Conservation (phyloP, 2,888 invertebrate species). For the Crepidodera aurea region DNA sequence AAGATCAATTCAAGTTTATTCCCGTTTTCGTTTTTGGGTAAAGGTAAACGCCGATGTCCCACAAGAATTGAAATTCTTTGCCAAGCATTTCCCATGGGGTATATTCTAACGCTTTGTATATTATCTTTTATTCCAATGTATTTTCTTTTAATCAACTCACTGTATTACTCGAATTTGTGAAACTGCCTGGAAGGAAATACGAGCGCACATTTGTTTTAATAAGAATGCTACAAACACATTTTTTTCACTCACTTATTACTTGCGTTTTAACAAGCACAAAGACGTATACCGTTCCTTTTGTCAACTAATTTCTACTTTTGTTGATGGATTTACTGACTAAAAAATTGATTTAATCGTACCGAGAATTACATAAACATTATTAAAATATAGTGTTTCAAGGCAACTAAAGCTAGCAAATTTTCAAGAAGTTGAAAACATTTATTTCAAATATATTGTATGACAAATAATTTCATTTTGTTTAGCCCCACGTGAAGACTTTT, state of each 20-base stretch:
- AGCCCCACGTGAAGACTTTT: no score
- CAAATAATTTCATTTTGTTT: no score
- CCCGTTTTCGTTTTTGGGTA: conserved; percentile 9
- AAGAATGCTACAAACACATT: not conserved
- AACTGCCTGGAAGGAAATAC: not conserved
- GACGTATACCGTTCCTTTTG: no score
- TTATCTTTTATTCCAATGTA: conserved; percentile 11
- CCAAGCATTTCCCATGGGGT: conserved; percentile 16
- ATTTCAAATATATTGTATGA: no score
- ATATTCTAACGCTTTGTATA: conserved; percentile 22
- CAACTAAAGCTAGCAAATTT: no score
- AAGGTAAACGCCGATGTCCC: conserved; percentile 8
- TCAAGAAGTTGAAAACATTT: no score
- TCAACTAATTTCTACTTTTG: no score
- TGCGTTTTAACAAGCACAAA: no score
- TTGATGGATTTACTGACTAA: no score
- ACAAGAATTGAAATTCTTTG: conserved; percentile 14
- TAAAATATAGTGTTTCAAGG: no score
- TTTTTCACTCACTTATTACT: not conserved
- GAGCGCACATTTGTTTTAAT: not conserved
- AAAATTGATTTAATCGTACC: no score
- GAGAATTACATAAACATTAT: no score
- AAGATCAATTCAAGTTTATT: conserved; percentile 18
- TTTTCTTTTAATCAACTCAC: conserved; percentile 20
- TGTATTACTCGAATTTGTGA: conserved; percentile 15